Percentiles rank a stretch among this genome's conserved stretches.
These are phyloP conservation scores for Lamellibrachia satsuma DNA, from an alignment of 2,888 invertebrate genomes.

Conservation along the genomic window DNA sequence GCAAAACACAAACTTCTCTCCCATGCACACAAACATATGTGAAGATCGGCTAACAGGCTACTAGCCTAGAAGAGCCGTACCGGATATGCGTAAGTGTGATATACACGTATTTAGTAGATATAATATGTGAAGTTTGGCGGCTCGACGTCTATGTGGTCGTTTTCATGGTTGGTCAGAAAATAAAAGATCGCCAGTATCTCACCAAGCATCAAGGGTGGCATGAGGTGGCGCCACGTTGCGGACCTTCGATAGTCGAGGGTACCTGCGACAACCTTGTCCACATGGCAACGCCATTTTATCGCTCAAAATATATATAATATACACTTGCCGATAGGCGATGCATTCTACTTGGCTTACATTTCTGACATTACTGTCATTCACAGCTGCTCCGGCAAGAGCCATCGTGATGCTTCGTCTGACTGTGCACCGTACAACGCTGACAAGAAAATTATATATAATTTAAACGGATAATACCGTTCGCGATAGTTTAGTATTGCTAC, in stretches of 20 bases:
- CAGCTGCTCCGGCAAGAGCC: slow-evolving; percentile 6
- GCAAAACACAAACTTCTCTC: no score
- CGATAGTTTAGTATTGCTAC: neutral
- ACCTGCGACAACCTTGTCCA: neutral
- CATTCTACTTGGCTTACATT: neutral
- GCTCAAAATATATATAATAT: neutral
- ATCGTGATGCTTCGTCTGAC: neutral
- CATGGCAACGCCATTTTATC: neutral
- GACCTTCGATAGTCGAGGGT: neutral
- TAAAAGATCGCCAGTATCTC: no score
- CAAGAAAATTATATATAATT: neutral
- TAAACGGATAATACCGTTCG: neutral
- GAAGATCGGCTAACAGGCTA: no score
- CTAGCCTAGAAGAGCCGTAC: no score
- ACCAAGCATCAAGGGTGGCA: no score
- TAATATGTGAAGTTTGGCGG: no score
- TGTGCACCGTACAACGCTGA: neutral
- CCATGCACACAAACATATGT: no score
- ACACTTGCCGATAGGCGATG: neutral
- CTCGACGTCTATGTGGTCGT: no score
- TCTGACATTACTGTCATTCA: neutral
- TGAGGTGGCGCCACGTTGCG: no score
- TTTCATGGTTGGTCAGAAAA: no score
- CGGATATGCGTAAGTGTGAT: no score
- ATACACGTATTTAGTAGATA: no score